These are phyloP conservation scores for Rhinogobio ventralis DNA, from an alignment of 2,797 vertebrate genomes.

Conservation along the genomic window DNA sequence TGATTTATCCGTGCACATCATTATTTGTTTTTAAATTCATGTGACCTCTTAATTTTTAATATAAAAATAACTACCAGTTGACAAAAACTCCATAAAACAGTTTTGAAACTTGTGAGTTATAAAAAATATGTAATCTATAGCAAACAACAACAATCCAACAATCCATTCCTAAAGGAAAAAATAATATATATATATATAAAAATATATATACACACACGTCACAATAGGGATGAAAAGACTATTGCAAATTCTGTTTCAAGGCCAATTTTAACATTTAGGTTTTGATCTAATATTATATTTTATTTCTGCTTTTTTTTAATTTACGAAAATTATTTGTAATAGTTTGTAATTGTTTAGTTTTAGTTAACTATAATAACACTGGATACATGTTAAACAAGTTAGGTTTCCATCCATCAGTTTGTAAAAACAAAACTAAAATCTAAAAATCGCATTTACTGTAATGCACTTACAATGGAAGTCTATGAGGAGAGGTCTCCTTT, in stretches of 20 bases:
- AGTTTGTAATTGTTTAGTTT: not conserved
- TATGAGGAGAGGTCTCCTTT: conserved; percentile 5
- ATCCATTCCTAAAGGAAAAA: too few species aligned
- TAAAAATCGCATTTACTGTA: not conserved
- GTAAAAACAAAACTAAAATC: not conserved
- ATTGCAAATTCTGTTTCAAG: too few species aligned
- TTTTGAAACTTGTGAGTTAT: too few species aligned
- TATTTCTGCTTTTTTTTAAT: not conserved
- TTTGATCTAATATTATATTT: not conserved
- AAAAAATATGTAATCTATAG: too few species aligned
- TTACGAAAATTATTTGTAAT: not conserved
- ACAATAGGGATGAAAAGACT: too few species aligned
- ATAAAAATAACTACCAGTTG: too few species aligned
- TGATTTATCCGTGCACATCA: not conserved
- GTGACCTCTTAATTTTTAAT: not conserved
- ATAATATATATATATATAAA: too few species aligned
- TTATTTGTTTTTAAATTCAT: not conserved
- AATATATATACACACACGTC: too few species aligned
- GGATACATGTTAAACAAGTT: not conserved
- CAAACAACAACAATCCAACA: too few species aligned
- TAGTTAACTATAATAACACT: not conserved
- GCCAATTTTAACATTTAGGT: too few species aligned
- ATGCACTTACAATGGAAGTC: conserved; percentile 2
- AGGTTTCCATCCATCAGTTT: not conserved
- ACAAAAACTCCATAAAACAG: too few species aligned